Percentiles rank a stretch among this genome's conserved stretches.
Conservation (phyloP, 2,113 vertebrate species). For the Aramus guarauna region DNA sequence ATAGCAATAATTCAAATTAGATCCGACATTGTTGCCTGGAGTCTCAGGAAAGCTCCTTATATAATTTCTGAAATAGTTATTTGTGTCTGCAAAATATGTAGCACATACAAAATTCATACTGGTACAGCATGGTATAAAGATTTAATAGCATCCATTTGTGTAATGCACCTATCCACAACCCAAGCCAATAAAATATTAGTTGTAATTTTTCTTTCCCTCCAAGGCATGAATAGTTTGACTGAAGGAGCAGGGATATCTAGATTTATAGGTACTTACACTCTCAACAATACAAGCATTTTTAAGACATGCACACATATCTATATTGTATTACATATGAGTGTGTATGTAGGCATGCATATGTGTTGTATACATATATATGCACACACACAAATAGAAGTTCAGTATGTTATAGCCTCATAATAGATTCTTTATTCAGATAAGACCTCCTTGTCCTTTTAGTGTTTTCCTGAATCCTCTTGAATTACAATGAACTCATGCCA, state of each 20-base stretch:
- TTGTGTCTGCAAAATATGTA: conserved; percentile 41
- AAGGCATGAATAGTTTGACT: neutral
- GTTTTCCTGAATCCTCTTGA: neutral
- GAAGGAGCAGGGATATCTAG: neutral
- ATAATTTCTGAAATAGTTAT: conserved; percentile 36
- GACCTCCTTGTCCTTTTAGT: neutral
- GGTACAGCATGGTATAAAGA: neutral
- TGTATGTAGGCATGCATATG: neutral
- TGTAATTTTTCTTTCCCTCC: neutral
- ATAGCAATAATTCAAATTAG: conserved; percentile 59
- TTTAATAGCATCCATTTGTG: conserved; percentile 33
- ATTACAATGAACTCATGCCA: conserved; percentile 17
- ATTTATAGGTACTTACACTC: neutral
- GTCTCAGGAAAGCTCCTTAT: conserved; percentile 11
- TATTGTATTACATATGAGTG: neutral
- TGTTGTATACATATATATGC: neutral
- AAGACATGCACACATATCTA: neutral
- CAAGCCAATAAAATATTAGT: conserved; percentile 23
- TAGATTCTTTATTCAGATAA: neutral
- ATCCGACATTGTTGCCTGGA: conserved; percentile 40
- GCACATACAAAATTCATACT: conserved; percentile 26
- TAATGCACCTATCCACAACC: neutral
- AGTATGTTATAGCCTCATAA: neutral
- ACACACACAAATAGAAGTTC: neutral
- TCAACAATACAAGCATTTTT: neutral